phyloP scores from a whole-genome alignment of 2,888 invertebrate genomes.

The Metallyticus violacea region DNA sequence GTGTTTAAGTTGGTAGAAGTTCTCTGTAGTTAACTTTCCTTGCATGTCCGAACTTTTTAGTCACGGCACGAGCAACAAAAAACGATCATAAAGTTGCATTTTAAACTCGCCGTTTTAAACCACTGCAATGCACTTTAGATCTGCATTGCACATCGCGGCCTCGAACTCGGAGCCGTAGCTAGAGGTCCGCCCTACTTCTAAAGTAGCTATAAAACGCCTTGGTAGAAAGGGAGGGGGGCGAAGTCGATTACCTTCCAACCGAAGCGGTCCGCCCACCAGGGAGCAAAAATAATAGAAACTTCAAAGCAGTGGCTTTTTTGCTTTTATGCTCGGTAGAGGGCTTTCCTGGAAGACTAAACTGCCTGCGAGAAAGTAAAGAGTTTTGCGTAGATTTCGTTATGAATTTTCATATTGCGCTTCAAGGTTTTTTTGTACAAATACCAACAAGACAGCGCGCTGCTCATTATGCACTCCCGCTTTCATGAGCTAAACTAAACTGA shows the following conservation, averaged over 20 bases:
- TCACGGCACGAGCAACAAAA: not conserved
- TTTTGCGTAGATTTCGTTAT: not conserved
- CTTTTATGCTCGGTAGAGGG: not conserved
- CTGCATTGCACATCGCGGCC: not conserved
- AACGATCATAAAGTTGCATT: not conserved
- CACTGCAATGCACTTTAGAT: not conserved
- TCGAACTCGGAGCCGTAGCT: not conserved
- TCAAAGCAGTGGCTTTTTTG: not conserved
- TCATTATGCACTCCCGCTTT: too few species aligned
- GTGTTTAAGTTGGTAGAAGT: not conserved
- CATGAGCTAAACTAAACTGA: too few species aligned
- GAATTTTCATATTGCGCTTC: not conserved
- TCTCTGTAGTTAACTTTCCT: not conserved
- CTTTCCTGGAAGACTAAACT: too few species aligned
- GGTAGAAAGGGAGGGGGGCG: not conserved
- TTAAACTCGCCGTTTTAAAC: not conserved
- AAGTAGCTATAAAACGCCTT: not conserved
- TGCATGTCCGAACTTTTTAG: not conserved
- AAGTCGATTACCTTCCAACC: not conserved
- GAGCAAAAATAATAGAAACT: not conserved
- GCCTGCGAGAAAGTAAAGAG: too few species aligned
- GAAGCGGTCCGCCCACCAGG: not conserved
- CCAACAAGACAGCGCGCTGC: too few species aligned
- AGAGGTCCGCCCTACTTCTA: not conserved
- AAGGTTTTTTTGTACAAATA: too few species aligned